A percentile compares a stretch with the other conserved stretches of the same genome.
Evolutionary conservation across 2,113 vertebrate species (phyloP).

Genomic region (Acrocephalus arundinaceus): DNA sequence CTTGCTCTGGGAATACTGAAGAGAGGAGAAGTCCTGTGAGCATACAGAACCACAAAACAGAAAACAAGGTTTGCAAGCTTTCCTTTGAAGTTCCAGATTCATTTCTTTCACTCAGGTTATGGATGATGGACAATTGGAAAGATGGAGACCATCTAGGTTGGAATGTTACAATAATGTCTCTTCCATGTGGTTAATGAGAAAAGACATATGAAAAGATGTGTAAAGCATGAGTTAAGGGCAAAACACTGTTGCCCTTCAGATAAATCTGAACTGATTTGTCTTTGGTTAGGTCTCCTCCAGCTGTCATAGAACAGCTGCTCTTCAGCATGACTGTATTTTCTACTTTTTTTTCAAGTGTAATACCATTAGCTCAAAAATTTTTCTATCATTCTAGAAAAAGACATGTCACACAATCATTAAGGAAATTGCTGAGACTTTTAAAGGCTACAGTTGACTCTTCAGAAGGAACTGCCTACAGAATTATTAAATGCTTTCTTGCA

Average conservation of each 20-base stretch:
- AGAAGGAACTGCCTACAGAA: not conserved
- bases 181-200: not conserved
- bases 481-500: not conserved
- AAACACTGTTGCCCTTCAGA: not conserved
- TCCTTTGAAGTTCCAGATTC: not conserved
- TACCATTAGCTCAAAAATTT: not conserved
- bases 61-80: not conserved
- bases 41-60: not conserved
- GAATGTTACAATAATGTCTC: not conserved
- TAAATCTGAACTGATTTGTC: constrained; percentile 2
- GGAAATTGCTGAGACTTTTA: not conserved
- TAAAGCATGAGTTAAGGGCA: not conserved
- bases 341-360: not conserved
- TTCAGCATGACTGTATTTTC: not conserved
- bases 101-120: not conserved
- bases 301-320: not conserved
- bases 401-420: not conserved
- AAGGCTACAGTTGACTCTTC: not conserved
- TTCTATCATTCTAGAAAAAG: not conserved
- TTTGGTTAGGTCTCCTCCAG: not conserved
- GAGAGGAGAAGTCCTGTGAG: not conserved
- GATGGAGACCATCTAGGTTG: not conserved
- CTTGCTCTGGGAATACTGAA: not conserved
- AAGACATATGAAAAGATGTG: not conserved
- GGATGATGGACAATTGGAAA: not conserved